Conservation (phyloP, 2,113 vertebrate genomes). For the Tonatia bakeri region DNA sequence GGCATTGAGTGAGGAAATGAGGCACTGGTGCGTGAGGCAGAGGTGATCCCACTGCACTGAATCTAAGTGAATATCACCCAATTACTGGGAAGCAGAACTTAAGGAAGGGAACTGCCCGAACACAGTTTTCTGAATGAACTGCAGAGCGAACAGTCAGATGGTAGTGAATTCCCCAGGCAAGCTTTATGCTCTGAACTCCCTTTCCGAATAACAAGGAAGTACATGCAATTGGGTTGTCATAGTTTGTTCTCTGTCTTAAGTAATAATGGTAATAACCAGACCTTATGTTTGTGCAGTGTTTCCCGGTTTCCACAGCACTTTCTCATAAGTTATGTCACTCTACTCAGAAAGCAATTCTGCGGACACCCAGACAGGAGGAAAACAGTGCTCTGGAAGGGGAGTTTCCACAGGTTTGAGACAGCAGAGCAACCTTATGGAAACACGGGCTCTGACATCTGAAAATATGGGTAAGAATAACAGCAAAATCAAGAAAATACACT, state of each 20-base stretch:
- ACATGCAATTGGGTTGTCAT: background rate
- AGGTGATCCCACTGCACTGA: constrained; percentile 66
- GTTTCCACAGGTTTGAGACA: background rate
- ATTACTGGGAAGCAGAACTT: constrained; percentile 70
- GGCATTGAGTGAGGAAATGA: constrained; percentile 89
- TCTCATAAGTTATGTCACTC: background rate
- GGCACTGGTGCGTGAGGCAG: constrained; percentile 78
- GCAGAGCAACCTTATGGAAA: background rate
- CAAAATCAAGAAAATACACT: too few relatives aligned
- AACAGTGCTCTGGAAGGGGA: background rate
- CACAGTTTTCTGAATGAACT: constrained; percentile 65
- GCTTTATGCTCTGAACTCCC: constrained; percentile 22
- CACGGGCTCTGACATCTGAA: background rate
- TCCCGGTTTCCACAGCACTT: background rate
- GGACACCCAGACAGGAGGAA: background rate
- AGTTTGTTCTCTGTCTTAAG: constrained; percentile 40
- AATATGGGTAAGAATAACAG: background rate
- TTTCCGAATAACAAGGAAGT: constrained; percentile 53
- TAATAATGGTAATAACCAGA: constrained; percentile 15
- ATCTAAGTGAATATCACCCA: constrained; percentile 70
- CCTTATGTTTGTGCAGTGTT: constrained; percentile 15
- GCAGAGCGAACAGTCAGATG: background rate
- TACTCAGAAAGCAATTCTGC: background rate
- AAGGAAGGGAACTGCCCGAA: constrained; percentile 34
- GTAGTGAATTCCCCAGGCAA: constrained; percentile 22